These are phyloP conservation scores for Parnassius apollo DNA, from an alignment of 2,888 invertebrate species.

Conservation along the genomic window DNA sequence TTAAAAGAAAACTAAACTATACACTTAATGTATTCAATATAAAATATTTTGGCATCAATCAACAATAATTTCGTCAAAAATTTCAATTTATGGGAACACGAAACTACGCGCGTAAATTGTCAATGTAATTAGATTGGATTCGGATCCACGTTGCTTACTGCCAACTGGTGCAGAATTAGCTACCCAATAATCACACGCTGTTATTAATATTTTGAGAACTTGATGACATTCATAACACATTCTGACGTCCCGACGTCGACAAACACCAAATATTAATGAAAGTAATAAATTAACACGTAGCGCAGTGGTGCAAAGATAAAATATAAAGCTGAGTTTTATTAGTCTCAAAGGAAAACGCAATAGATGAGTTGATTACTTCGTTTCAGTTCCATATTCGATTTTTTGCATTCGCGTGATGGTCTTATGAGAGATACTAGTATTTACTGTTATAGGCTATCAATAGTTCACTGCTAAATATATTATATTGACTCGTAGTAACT, in stretches of 20 bases:
- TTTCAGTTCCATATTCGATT: neutral
- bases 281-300: slow-evolving; percentile 1
- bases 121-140: neutral
- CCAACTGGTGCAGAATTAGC: slow-evolving; percentile 14
- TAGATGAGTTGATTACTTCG: neutral
- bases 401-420: no score
- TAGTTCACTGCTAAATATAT: no score
- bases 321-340: neutral
- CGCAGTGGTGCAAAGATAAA: neutral
- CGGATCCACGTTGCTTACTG: neutral
- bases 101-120: neutral
- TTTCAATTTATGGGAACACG: no score
- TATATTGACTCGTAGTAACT: no score
- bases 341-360: neutral
- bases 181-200: slow-evolving; percentile 11
- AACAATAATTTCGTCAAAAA: no score
- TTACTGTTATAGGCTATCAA: no score
- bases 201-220: slow-evolving; percentile 13
- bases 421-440: no score
- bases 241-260: slow-evolving; percentile 1
- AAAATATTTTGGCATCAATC: no score
- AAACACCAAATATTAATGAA: slow-evolving; percentile 10
- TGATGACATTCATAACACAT: slow-evolving; percentile 14
- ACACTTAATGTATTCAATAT: no score
- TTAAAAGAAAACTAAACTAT: no score